Percentiles rank a stretch among this genome's conserved stretches.
phyloP scores from a whole-genome alignment of 1,140 invertebrate species.

The Solenopsis invicta region DNA sequence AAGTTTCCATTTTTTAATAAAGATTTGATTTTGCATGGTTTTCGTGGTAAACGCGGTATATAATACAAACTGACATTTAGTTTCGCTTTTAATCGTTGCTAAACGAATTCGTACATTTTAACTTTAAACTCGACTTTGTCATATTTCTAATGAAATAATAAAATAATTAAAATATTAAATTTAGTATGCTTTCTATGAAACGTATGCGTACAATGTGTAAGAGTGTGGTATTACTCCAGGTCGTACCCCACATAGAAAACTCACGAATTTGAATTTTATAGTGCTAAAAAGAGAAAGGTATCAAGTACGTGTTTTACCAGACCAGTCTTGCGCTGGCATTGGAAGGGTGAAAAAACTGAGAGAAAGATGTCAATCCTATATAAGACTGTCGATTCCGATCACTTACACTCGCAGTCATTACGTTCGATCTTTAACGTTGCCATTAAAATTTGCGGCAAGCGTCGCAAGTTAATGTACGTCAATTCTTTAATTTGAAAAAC shows the following conservation, averaged over 20 bases:
- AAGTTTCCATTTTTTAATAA: too few relatives aligned
- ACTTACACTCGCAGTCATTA: constrained; percentile 5
- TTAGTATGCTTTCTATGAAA: not conserved
- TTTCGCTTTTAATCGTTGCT: too few relatives aligned
- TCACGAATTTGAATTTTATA: not conserved
- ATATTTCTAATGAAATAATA: not conserved
- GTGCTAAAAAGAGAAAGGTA: constrained; percentile 51
- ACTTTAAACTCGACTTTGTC: too few relatives aligned
- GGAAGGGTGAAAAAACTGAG: constrained; percentile 60
- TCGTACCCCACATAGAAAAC: not conserved
- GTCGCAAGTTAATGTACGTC: not conserved
- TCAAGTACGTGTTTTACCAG: constrained; percentile 48
- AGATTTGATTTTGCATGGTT: too few relatives aligned
- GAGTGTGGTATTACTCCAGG: not conserved
- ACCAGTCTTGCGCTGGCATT: constrained; percentile 48
- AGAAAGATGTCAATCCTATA: constrained; percentile 73
- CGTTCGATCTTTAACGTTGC: not conserved
- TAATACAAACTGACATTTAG: too few relatives aligned
- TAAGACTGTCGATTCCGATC: constrained; percentile 70
- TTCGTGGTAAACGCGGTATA: too few relatives aligned
- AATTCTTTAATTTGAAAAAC: not conserved
- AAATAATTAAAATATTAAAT: too few relatives aligned
- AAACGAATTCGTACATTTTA: too few relatives aligned
- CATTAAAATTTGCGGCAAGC: not conserved
- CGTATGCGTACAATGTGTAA: not conserved